Base-by-base conservation (phyloP, 35 echinoderm and acorn worm genomes). In the Lytechinus pictus region DNA sequence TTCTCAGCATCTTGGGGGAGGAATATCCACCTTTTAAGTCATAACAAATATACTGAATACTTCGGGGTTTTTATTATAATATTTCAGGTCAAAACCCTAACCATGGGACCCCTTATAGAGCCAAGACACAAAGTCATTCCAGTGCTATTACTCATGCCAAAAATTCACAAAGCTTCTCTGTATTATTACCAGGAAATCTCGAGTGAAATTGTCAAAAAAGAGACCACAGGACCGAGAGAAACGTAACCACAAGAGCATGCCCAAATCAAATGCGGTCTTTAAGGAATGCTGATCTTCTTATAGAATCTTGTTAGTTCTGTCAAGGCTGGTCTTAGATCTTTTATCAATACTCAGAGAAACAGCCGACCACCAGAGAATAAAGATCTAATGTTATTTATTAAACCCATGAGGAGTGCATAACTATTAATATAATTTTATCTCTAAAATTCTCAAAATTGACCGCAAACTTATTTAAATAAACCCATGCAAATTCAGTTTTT, bases 341-440 rank as follows among this genome's bases (percentile, higher is more conserved):
- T 79, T 79, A 79, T 79, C 66, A 79, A 24, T 24, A 16, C 60
- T 11, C 16, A 24, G 61, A 72, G 16, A 21, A 72, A 79, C 66
- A 79, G 66, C 21, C 66, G 66, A 79, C 66, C 66, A 79, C 66
- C 66, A 79, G 19, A 79, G 66, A 79, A 6, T 24, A 13, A 58
- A 79, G 66, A 79, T 79, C n/a, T n/a, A 79, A 79, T 79, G 66
- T 79, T 79, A 79, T 79, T 79, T 79, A 79, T 79, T n/a, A n/a
- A 79, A 79, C 66, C 66, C 66, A 79, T 14, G 21, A 79, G 66
- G 66, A 79, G 66, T 7, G 66, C 19, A n/a, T 8, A 79, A 79
- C 66, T 24, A 79, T 14, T n/a, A 44, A 44, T 44, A 44, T 44
- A 44, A 44, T 44, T 14, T 79, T 79, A 79, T 79, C 16, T 79